Conservation (phyloP, 2,797 vertebrate genomes). For the Sebastes flavidus region DNA sequence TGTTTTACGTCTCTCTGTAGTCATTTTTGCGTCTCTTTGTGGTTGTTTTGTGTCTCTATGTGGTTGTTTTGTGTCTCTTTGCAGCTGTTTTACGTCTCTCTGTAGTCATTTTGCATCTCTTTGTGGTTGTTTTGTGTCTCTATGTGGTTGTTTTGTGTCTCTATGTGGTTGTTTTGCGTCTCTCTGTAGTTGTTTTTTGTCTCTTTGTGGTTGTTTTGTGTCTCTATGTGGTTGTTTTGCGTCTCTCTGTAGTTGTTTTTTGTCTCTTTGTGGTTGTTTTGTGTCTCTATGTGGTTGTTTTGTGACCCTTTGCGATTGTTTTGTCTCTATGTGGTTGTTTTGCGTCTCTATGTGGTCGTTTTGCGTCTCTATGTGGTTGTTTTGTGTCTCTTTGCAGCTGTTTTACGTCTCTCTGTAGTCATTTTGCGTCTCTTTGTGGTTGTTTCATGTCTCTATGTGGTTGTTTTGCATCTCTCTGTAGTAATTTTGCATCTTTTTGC, state of each 20-base stretch:
- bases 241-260: too few relatives aligned
- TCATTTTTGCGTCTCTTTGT: fast-evolving
- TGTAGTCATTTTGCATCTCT: too few relatives aligned
- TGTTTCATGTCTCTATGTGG: too few relatives aligned
- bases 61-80: too few relatives aligned
- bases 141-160: fast-evolving
- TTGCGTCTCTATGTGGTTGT: fast-evolving
- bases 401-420: too few relatives aligned
- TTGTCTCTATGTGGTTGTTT: fast-evolving
- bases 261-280: fast-evolving
- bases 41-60: too few relatives aligned
- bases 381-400: fast-evolving
- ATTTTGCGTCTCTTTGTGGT: too few relatives aligned
- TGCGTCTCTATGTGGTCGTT: fast-evolving
- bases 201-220: too few relatives aligned
- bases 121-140: fast-evolving
- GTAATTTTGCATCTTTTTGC: too few relatives aligned
- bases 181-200: fast-evolving
- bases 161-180: too few relatives aligned
- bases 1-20: too few relatives aligned
- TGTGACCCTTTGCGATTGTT: fast-evolving
- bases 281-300: fast-evolving
- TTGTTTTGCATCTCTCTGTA: too few relatives aligned
- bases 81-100: fast-evolving
- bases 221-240: fast-evolving